These are phyloP conservation scores for Leucophenga maculata DNA, from an alignment of 2,888 invertebrate species.

Conservation along the genomic window DNA sequence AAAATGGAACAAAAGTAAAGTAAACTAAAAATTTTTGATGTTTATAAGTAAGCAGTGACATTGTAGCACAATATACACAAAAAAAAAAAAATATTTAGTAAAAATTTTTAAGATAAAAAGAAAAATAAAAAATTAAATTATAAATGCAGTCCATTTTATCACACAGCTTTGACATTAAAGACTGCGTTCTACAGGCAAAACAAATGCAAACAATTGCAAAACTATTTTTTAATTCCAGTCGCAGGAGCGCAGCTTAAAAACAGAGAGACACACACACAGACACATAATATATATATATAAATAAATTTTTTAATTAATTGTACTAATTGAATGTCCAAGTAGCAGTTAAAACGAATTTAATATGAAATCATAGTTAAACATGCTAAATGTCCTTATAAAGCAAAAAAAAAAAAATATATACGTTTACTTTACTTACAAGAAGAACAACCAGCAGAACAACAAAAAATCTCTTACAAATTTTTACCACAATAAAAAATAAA, in stretches of 20 bases:
- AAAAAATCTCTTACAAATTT: conserved; percentile 5
- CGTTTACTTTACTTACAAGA: conserved; percentile 19
- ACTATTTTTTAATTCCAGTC: conserved; percentile 14
- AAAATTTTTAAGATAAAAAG: background rate
- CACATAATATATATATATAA: background rate
- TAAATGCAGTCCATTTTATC: background rate
- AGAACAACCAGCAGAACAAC: conserved; percentile 1
- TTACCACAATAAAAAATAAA: conserved; percentile 14
- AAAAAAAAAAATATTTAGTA: background rate
- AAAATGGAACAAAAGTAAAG: background rate
- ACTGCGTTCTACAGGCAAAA: background rate
- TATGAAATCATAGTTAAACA: background rate
- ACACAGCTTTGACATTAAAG: background rate
- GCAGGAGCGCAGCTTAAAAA: background rate
- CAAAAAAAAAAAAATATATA: background rate
- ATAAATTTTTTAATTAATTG: background rate
- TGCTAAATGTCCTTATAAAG: background rate
- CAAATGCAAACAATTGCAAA: background rate
- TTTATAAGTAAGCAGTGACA: conserved; percentile 2
- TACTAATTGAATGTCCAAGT: conserved; percentile 8
- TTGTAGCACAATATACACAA: background rate
- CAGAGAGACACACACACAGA: background rate
- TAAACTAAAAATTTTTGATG: conserved; percentile 18
- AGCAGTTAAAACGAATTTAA: conserved; percentile 11
- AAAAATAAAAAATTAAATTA: background rate